Base-by-base conservation (phyloP, 2,797 vertebrate genomes). In the Anguilla obscura region DNA sequence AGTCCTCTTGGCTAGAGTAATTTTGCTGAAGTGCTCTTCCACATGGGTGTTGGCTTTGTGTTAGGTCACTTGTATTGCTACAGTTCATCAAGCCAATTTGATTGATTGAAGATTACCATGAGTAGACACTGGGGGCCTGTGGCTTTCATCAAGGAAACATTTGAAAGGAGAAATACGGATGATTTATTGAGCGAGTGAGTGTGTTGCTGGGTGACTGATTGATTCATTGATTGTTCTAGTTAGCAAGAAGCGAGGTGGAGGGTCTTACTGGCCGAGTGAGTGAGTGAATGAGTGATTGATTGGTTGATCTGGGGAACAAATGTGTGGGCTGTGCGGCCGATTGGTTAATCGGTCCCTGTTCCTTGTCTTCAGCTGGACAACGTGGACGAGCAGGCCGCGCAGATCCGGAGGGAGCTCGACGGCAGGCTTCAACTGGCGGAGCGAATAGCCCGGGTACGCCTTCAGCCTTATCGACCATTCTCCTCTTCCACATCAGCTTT, bases 301-400 rank as follows among this genome's bases (percentile, higher is more conserved):
- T n/a, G 45, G 79, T 82, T 82, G 79, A 82, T 82, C 18, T 33
- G 5, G 40, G 74, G 45, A 50, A 21, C 45, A 50, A 82, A 82
- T 82, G 79, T 9, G 45, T 12, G 45, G 18, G 79, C 79, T 82
- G 2, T 79, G 79, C 8, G 8, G 40, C 45, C n/a, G 79, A 85
- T 56, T 85, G 84, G 84, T 33, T 85, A 56, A 85, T 33, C 12
- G 27, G 50, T 56, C 56, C 71, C 36, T 82, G 14, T 83, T 8
- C 58, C 85, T 52, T 5, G 45, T 1, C 85, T 60, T 58, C 94
- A 99, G 98, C 36, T 99, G 93, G 98, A 99, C 93, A 99, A 98
- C 71, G 96, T 97, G 91, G 98, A 99, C 87, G 98, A 99, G 89
- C 98, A 99, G 95, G 98, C 98, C 80, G 98, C 98, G 45, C 98